Base-by-base conservation (phyloP, 2,797 vertebrate species). In the Adelosebastes latens region DNA sequence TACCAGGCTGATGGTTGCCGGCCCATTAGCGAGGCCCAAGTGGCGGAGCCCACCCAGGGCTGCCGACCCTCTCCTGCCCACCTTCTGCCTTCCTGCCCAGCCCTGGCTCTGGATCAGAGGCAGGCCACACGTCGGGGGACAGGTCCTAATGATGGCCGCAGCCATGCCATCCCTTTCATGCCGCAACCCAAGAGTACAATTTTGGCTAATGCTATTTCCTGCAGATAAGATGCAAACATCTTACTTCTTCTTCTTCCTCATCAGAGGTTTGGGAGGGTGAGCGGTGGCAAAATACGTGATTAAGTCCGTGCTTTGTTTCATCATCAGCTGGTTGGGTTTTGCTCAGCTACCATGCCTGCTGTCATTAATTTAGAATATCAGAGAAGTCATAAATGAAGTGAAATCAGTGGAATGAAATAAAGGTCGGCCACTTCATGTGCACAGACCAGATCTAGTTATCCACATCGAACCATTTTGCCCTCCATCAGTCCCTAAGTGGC, bases 141-240 rank as follows among this genome's bases (percentile, higher is more conserved):
- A 24, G 36, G 46, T 53, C 49, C 79, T 96, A 94, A 96, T 95
- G 93, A 94, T 83, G 89, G 87, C 77, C 87, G 72, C 70, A 77
- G 89, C 93, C 82, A 87, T 83, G 75, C 90, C 93, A 84, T 94
- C 91, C 83, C 94, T 96, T 96, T 96, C 91, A 96, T 92, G 94
- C 92, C 82, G 77, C 71, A 80, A 80, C 94, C 93, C 94, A 76
- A 87, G 95, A 96, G 95, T 92, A 89, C 93, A 94, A 94, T 95
- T 96, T 94, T 90, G 87, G 84, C 92, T 89, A 94, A 93, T 88
- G 93, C 93, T 93, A 95, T 95, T 96, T 96, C 96, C 96, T 96
- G 94, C 82, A 90, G 95, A 95, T 96, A 96, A 96, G 94, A 88
- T 83, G 85, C 86, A 91, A 91, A 91, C 82, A 93, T 91, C 27